Base-by-base conservation (phyloP, 1,140 invertebrate species). In the Plectrocnemia conspersa region DNA sequence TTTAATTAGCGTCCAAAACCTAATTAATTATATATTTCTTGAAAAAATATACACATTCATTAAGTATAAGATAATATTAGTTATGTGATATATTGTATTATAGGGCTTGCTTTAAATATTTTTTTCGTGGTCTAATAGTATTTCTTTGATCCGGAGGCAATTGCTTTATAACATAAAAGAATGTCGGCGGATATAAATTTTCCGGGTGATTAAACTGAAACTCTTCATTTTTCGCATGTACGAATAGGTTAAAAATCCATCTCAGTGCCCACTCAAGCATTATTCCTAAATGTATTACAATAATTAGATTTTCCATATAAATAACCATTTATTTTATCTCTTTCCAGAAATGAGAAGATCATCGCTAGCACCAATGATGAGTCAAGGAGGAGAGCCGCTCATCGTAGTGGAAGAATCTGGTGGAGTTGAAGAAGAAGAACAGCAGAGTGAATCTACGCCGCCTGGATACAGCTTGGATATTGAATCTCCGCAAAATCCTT, bases 361-460 rank as follows among this genome's bases (percentile, higher is more conserved):
- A 23, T 71, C 75, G 4, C 70, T 71, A 40, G 67, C 69, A 10
- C 72, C 74, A 16, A 72, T 75, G 32, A 73, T 75, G 56, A 73
- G 74, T 25, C 64, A 76, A 56, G 73, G 63, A 57, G 74, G 66
- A 27, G 86, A 89, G 65, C 87, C 86, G 1, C 75, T 88, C 33
- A 89, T 89, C 59, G 86, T 90, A 27, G 86, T 89, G 2, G 87
- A 90, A 66, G 86, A 89, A 61, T 83, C 81, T 38, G 78, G 78
- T 10, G 75, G 74, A 11, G 74, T 77, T 22, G 86, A 88, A 59
- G 82, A 86, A 52, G 75, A 79, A 4, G 83, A 84, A 41, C 70
- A 67, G 1, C 76, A 70, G 9, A 79, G 73, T 62, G 67, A 61
- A 11, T 68, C 71, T 2, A 62, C 71, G 2, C 79, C 79, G 1